Base-by-base conservation (phyloP, 1,140 invertebrate species). In the Psilanteris sp. region DNA sequence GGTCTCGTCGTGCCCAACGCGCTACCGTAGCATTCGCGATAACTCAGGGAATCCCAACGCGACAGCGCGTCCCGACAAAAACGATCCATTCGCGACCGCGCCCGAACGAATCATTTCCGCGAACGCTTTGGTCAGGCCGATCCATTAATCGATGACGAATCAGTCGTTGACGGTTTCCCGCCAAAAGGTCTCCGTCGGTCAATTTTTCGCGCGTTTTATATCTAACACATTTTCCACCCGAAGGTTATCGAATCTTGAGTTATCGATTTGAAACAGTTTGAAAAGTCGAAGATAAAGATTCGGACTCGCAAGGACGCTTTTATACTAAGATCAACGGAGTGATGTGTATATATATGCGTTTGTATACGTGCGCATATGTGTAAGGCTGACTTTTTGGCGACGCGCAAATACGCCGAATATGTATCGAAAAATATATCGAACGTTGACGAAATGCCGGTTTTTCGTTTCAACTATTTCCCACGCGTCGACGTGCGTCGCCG, bases 121-220 rank as follows among this genome's bases (percentile, higher is more conserved):
- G 31, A 50, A 55, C 43, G 39, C 43, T 50, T 13, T 11, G 36
- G 46, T 75, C 55, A 72, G 68, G 68, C 62, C 75, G 41, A 70
- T 72, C 44, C 26, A 37, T n/a, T 48, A 59, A 81, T 77, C 79
- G 77, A 75, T 78, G 79, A 83, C 80, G 81, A 81, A 83, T 83
- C 81, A 83, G 75, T 85, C 82, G 76, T 66, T 81, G 81, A 81
- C 80, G 80, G 79, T 73, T 50, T 16, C 55, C 73, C 83, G 82
- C 71, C 83, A 72, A 61, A 83, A 83, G 81, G 81, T 79, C 77
- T 73, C 73, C 71, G 55, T 73, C 52, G 66, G 29, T 59, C 3
- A 46, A 24, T 41, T 43, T 54, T 50, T 50, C 32, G 48, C 41
- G 32, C 50, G 11, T 8, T 41, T 62, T 14, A 15, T 22, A 50